Conservation (phyloP, 2,113 vertebrate genomes). For the Chaenocephalus aceratus region DNA sequence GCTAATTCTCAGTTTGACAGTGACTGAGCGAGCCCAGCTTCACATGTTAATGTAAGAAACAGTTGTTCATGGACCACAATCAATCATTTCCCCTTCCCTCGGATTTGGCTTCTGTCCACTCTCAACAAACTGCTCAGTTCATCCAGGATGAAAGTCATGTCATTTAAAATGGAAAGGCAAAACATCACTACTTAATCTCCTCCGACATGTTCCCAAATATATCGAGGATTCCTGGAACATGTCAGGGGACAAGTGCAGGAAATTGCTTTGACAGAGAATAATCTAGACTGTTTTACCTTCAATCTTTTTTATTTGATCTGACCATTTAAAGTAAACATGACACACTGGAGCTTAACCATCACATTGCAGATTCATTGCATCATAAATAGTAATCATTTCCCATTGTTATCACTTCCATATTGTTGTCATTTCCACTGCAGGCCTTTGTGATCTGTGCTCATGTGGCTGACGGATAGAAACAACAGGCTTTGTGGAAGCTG, state of each 20-base stretch:
- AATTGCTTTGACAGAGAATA: conserved; percentile 26
- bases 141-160: conserved; percentile 15
- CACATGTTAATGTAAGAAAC: background rate
- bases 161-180: too few relatives aligned
- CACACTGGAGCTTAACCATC: background rate
- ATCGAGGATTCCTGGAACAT: conserved; percentile 17
- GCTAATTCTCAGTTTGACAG: background rate
- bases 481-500: background rate
- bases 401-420: background rate
- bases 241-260: conserved; percentile 11
- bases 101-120: background rate
- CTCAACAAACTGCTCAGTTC: conserved; percentile 13
- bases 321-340: background rate
- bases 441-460: conserved; percentile 9
- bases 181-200: conserved; percentile 30
- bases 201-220: conserved; percentile 14
- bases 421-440: background rate
- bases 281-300: background rate
- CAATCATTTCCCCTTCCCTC: background rate
- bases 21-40: background rate
- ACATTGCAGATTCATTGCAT: background rate
- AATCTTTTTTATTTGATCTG: background rate
- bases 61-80: background rate
- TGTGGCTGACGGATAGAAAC: conserved; percentile 2
- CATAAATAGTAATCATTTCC: background rate